These are phyloP conservation scores for Panagrolaimus sp. DNA, from an alignment of 1,140 invertebrate species.

Conservation along the genomic window DNA sequence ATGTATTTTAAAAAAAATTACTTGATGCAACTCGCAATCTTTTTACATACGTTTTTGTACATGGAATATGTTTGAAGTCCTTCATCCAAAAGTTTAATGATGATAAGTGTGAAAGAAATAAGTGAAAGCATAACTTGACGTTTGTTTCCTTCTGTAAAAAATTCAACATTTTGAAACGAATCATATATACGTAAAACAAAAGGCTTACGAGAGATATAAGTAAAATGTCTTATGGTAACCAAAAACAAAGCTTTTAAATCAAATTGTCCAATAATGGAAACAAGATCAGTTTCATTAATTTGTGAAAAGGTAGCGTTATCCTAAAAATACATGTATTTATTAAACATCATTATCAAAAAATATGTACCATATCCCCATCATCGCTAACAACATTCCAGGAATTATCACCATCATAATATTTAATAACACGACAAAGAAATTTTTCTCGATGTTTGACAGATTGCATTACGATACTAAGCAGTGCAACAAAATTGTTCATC, in stretches of 20 bases:
- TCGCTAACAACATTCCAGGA: constrained; percentile 39
- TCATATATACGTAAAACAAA: constrained; percentile 10
- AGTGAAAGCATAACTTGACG: constrained; percentile 34
- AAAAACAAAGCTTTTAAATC: constrained; percentile 30
- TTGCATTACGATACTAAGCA: constrained; percentile 19
- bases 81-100: constrained; percentile 39
- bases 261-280: constrained; percentile 35
- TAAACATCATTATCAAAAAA: neutral
- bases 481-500: constrained; percentile 38
- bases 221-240: constrained; percentile 34
- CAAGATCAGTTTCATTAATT: constrained; percentile 32
- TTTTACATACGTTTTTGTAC: constrained; percentile 39
- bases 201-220: constrained; percentile 36
- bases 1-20: neutral
- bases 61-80: constrained; percentile 35
- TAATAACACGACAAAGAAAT: constrained; percentile 31
- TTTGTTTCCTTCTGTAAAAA: constrained; percentile 33
- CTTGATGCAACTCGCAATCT: constrained; percentile 33
- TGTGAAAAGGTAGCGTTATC: constrained; percentile 31
- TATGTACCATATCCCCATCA: constrained; percentile 34
- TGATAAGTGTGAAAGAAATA: constrained; percentile 35
- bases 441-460: constrained; percentile 31
- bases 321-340: constrained; percentile 2
- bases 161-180: neutral
- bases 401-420: constrained; percentile 40